These are phyloP conservation scores for Nowickia ferox DNA, from an alignment of 2,888 invertebrate species.

Conservation along the genomic window DNA sequence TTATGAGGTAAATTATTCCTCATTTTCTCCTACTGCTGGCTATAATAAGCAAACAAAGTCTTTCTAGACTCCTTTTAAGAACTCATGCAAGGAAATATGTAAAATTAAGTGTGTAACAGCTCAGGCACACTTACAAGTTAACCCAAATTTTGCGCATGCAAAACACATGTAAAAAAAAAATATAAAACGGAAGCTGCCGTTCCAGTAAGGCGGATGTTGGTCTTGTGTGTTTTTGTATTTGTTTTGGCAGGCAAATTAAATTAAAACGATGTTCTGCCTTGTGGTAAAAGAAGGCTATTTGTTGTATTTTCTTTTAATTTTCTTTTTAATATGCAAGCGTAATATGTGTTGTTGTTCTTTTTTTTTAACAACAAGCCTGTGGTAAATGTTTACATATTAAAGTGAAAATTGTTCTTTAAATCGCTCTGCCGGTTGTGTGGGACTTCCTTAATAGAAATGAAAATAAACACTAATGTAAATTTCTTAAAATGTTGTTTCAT, in stretches of 20 bases:
- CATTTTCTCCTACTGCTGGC: conserved; percentile 16
- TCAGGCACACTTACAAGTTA: neutral
- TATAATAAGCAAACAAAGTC: conserved; percentile 21
- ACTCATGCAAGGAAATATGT: conserved; percentile 18
- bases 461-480: neutral
- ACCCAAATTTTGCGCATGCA: neutral
- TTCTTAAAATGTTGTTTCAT: conserved; percentile 22
- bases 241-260: conserved; percentile 70
- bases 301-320: conserved; percentile 18
- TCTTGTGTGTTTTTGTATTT: conserved; percentile 62
- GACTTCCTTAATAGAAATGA: conserved; percentile 3
- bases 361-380: neutral
- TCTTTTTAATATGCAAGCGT: conserved; percentile 19
- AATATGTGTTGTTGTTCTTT: neutral
- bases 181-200: conserved; percentile 64
- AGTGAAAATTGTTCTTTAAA: conserved; percentile 55
- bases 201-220: conserved; percentile 63
- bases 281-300: conserved; percentile 21
- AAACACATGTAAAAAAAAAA: neutral
- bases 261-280: conserved; percentile 58
- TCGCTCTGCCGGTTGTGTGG: neutral
- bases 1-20: conserved; percentile 53
- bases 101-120: conserved; percentile 33
- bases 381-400: neutral
- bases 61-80: conserved; percentile 29